phyloP scores from a whole-genome alignment of 2,888 invertebrate species.

The Cheilosia vernalis region DNA sequence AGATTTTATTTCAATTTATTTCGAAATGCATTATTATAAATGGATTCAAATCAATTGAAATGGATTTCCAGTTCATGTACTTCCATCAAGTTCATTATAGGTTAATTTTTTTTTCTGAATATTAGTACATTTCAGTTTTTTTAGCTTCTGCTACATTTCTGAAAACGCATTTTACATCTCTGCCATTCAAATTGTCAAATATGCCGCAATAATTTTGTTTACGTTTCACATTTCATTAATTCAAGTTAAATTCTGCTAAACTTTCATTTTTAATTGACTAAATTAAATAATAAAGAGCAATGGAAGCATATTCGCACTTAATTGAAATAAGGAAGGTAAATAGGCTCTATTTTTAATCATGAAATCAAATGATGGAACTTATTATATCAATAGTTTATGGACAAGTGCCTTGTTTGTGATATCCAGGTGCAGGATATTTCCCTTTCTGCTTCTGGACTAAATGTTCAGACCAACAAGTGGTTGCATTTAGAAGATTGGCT shows the following conservation, averaged over 20 bases:
- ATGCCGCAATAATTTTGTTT: slow-evolving; percentile 66
- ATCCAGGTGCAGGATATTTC: slow-evolving; percentile 55
- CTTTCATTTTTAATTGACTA: background rate
- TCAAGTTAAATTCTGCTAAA: slow-evolving; percentile 1
- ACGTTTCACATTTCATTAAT: slow-evolving; percentile 53
- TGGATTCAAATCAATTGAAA: no score
- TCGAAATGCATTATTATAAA: no score
- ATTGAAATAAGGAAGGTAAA: slow-evolving; percentile 59
- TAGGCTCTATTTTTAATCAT: background rate
- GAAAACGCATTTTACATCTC: no score
- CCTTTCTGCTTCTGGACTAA: slow-evolving; percentile 31
- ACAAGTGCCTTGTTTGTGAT: slow-evolving; percentile 66
- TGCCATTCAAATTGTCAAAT: slow-evolving; percentile 19
- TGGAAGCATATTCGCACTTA: slow-evolving; percentile 58
- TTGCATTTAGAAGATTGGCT: slow-evolving; percentile 72
- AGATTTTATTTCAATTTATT: no score
- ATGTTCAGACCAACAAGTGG: slow-evolving; percentile 70
- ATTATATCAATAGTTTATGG: slow-evolving; percentile 52
- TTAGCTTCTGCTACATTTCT: no score
- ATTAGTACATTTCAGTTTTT: no score
- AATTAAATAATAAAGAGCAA: slow-evolving; percentile 9
- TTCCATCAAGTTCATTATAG: no score
- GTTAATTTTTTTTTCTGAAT: no score
- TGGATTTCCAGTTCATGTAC: no score
- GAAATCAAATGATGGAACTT: background rate